These are phyloP conservation scores for Sandelia bainsii DNA, from an alignment of 2,797 vertebrate species.

Conservation along the genomic window DNA sequence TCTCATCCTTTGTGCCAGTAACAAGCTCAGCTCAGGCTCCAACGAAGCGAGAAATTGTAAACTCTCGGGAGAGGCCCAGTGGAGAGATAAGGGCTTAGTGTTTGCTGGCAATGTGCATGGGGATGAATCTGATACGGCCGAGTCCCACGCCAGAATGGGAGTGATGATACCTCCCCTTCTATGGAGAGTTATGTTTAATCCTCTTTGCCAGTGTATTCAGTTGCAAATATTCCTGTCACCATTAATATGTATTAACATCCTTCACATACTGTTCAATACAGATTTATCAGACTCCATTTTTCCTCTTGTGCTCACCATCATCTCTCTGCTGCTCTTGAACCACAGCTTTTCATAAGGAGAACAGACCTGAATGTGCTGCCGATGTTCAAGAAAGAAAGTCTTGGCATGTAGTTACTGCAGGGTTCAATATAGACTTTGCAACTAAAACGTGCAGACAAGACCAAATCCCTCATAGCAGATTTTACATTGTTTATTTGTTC, in stretches of 20 bases:
- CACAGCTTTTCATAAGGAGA: constrained; percentile 64
- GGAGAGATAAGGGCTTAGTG: constrained; percentile 98
- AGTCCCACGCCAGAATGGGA: constrained; percentile 90
- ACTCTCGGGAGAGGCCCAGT: constrained; percentile 96
- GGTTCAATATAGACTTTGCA: constrained; percentile 14
- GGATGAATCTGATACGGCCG: constrained; percentile 96
- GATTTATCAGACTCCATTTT: constrained; percentile 81
- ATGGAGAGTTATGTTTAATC: constrained; percentile 88
- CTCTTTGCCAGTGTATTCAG: constrained; percentile 88
- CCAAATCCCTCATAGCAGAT: constrained; percentile 1
- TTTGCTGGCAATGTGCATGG: constrained; percentile 95
- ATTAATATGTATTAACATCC: constrained; percentile 90
- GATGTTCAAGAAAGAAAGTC: constrained; percentile 56
- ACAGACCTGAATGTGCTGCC: constrained; percentile 60
- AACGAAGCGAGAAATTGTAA: constrained; percentile 99
- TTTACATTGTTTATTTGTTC: neutral
- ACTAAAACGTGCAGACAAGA: neutral
- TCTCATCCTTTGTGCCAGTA: constrained; percentile 91
- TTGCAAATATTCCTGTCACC: constrained; percentile 87
- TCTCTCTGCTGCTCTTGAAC: constrained; percentile 68
- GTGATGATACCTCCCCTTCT: constrained; percentile 87
- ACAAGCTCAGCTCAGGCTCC: constrained; percentile 98
- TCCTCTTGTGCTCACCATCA: constrained; percentile 67
- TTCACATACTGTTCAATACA: constrained; percentile 84
- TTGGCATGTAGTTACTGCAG: constrained; percentile 38